Percentiles rank a stretch among this genome's conserved stretches.
Evolutionary conservation across 2,888 invertebrate species (phyloP).

Genomic region (Acronicta alni): DNA sequence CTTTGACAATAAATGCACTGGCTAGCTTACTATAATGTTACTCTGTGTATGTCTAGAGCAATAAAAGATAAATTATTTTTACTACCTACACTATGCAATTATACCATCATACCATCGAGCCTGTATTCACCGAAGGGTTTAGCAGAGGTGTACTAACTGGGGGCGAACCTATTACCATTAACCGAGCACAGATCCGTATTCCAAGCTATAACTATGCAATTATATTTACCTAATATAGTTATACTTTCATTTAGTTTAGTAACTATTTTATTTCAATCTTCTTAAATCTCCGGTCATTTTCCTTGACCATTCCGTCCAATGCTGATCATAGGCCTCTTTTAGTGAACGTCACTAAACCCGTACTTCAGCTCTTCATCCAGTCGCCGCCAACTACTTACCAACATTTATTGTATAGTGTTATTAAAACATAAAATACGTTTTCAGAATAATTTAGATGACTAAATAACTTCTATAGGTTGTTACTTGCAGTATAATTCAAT

Average conservation of each 20-base stretch:
- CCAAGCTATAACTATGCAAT: conserved; percentile 30
- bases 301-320: too few relatives aligned
- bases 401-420: too few relatives aligned
- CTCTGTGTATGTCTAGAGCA: conserved; percentile 18
- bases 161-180: too few relatives aligned
- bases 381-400: too few relatives aligned
- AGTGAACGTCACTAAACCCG: too few relatives aligned
- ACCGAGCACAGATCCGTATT: too few relatives aligned
- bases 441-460: conserved; percentile 33
- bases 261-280: conserved; percentile 25
- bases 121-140: too few relatives aligned
- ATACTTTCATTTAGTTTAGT: conserved; percentile 10
- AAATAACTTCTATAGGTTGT: conserved; percentile 25
- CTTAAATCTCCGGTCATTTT: conserved; percentile 23
- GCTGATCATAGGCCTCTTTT: too few relatives aligned
- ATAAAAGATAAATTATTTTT: conserved; percentile 43
- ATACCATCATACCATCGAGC: too few relatives aligned
- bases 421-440: conserved; percentile 38
- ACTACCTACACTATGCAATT: conserved; percentile 30
- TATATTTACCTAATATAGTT: conserved; percentile 12
- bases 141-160: too few relatives aligned
- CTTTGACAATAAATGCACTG: conserved; percentile 44
- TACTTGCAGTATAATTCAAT: conserved; percentile 18
- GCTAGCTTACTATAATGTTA: conserved; percentile 26
- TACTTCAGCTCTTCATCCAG: too few relatives aligned